phyloP scores from a whole-genome alignment of 2,888 invertebrate species.

The Oithona nana region DNA sequence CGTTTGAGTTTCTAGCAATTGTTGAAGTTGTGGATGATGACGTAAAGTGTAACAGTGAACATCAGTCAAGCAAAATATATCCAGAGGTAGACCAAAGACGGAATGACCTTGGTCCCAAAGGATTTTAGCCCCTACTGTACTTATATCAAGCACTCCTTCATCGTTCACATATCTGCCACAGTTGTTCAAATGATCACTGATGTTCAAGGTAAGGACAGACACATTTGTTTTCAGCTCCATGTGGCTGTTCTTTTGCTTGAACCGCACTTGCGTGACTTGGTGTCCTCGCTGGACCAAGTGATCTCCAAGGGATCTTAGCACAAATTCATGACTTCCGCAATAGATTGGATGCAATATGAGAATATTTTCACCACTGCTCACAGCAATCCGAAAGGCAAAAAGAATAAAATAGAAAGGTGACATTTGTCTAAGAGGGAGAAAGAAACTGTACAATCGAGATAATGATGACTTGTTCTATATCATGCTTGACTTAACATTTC shows the following conservation, averaged over 20 bases:
- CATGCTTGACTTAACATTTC: no score
- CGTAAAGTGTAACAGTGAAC: conserved; percentile 1
- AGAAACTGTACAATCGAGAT: not conserved
- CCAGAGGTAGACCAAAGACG: not conserved
- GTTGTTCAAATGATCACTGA: not conserved
- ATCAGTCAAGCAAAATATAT: conserved; percentile 1
- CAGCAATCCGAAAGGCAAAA: not conserved
- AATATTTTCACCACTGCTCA: conserved; percentile 17
- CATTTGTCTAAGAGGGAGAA: not conserved
- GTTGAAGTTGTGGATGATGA: not conserved
- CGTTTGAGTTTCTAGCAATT: not conserved
- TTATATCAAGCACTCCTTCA: not conserved
- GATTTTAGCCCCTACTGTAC: not conserved
- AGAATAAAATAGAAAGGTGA: not conserved
- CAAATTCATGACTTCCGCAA: conserved; percentile 21
- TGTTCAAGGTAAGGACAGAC: not conserved
- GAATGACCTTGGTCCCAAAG: not conserved
- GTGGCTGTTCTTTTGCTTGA: not conserved
- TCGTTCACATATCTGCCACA: not conserved
- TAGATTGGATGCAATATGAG: conserved; percentile 21
- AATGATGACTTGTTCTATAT: no score
- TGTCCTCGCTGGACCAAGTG: conserved; percentile 20
- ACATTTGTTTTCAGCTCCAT: not conserved
- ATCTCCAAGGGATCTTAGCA: conserved; percentile 19
- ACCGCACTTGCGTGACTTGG: conserved; percentile 20